Percentiles rank a stretch among this genome's conserved stretches.
These are phyloP conservation scores for Philantomba maxwellii DNA, from an alignment of 2,113 vertebrate genomes.

Conservation along the genomic window DNA sequence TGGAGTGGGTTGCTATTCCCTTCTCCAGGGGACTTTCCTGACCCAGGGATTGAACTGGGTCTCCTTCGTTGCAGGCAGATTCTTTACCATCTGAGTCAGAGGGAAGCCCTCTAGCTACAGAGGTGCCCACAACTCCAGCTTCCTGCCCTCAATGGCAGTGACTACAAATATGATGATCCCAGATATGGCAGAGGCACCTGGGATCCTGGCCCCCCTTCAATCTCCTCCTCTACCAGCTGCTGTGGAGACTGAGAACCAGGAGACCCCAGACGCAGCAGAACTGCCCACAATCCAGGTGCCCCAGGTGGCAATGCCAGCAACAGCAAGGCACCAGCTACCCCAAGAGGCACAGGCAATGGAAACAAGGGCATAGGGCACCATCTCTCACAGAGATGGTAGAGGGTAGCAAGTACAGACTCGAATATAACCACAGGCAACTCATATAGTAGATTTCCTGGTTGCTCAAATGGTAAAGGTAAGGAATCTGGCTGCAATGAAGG, in stretches of 20 bases:
- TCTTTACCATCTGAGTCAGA: neutral
- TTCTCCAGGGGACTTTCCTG: neutral
- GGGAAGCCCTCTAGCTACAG: neutral
- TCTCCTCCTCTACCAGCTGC: neutral
- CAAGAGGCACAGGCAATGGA: neutral
- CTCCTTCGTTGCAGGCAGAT: neutral
- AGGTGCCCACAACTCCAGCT: neutral
- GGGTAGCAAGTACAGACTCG: neutral
- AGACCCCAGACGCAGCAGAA: neutral
- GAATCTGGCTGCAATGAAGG: neutral
- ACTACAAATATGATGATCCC: neutral
- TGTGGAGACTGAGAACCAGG: neutral
- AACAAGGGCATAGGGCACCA: neutral
- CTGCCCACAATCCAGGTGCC: neutral
- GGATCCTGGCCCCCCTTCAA: neutral
- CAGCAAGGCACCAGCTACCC: neutral
- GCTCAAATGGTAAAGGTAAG: neutral
- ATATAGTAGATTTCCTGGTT: neutral
- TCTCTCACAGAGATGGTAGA: neutral
- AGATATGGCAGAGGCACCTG: too few species aligned
- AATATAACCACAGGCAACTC: neutral
- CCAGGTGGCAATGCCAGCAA: neutral
- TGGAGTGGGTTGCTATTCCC: neutral
- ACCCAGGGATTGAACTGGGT: neutral
- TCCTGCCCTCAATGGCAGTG: neutral